Percentiles rank a stretch among this genome's conserved stretches.
These are phyloP conservation scores for Huso huso DNA, from an alignment of 2,797 vertebrate genomes.

Conservation along the genomic window DNA sequence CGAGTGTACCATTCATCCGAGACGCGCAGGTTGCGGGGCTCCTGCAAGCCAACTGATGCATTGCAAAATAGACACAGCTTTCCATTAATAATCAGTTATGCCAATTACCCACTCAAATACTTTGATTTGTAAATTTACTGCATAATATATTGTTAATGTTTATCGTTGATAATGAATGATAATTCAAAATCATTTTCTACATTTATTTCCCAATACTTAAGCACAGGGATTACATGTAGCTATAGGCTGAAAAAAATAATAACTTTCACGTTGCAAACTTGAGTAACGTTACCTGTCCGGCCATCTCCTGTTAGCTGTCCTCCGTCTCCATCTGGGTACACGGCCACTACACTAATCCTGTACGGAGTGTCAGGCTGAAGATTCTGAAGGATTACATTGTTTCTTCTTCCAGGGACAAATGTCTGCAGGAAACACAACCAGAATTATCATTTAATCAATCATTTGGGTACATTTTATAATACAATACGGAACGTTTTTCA, in stretches of 20 bases:
- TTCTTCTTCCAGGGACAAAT: constrained; percentile 83
- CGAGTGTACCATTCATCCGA: constrained; percentile 96
- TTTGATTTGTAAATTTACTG: no score
- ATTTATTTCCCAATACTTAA: no score
- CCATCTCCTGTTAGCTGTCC: constrained; percentile 77
- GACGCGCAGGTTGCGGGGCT: constrained; percentile 82
- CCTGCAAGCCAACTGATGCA: constrained; percentile 72
- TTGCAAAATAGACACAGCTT: constrained; percentile 17
- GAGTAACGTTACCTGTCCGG: constrained; percentile 64
- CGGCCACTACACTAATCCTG: constrained; percentile 84
- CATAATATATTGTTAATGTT: no score
- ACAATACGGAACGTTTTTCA: no score
- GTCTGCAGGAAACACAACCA: constrained; percentile 54
- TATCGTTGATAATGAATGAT: no score
- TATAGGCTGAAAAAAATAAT: no score
- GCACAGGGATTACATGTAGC: no score
- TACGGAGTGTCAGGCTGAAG: constrained; percentile 83
- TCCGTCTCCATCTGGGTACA: constrained; percentile 84
- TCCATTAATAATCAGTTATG: constrained; percentile 16
- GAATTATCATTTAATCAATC: no score
- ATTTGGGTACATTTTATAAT: no score
- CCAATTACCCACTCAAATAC: constrained; percentile 13
- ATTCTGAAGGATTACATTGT: constrained; percentile 79
- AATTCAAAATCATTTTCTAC: no score
- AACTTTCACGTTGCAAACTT: no score